Percentiles rank a stretch among this genome's conserved stretches.
Evolutionary conservation across 2,113 vertebrate genomes (phyloP).

Genomic region (Semnornis frantzii): DNA sequence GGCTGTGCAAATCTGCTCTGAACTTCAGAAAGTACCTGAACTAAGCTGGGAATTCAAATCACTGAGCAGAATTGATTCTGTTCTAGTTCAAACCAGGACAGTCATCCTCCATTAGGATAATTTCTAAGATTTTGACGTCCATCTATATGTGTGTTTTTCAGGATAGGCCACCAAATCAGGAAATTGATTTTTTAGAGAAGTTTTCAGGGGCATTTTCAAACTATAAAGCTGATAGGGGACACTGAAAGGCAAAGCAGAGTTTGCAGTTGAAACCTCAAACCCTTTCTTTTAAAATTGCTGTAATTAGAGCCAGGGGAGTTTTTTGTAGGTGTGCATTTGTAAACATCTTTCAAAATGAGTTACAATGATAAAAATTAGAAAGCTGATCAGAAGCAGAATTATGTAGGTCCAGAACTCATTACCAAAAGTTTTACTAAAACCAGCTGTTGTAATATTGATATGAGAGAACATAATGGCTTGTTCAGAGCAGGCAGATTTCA

Average conservation of each 20-base stretch:
- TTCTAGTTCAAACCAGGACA: no score
- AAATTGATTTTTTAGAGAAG: neutral
- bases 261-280: neutral
- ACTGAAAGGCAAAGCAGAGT: neutral
- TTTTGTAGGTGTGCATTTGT: neutral
- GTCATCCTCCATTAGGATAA: neutral
- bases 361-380: constrained; percentile 13
- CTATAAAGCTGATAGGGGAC: neutral
- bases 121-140: neutral
- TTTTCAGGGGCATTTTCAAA: constrained; percentile 7
- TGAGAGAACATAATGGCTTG: constrained; percentile 30
- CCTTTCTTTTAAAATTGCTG: neutral
- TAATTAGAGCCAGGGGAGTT: neutral
- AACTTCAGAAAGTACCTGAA: no score
- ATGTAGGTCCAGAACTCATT: constrained; percentile 11
- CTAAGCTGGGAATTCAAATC: no score
- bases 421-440: constrained; percentile 22
- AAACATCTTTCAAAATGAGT: neutral
- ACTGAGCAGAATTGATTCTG: no score
- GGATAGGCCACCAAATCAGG: neutral
- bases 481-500: constrained; percentile 48
- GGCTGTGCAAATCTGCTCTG: no score
- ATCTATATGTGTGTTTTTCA: neutral
- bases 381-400: constrained; percentile 8
- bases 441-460: constrained; percentile 46